Evolutionary conservation across 2,888 invertebrate species (phyloP).

Genomic region (Cristatella mucedo): DNA sequence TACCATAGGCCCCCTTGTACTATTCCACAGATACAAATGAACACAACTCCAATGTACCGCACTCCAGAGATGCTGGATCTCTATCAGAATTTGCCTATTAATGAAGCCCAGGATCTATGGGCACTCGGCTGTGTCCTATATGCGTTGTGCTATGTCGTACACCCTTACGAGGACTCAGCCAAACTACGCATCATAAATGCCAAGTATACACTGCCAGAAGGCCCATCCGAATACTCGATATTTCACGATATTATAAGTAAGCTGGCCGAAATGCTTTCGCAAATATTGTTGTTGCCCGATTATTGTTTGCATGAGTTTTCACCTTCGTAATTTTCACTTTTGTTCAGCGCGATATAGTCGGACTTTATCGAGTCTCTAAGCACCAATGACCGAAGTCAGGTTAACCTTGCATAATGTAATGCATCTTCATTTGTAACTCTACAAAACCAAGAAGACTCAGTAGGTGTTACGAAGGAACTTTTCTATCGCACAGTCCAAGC

Average conservation of each 20-base stretch:
- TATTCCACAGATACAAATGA: conserved; percentile 40
- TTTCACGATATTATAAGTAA: conserved; percentile 77
- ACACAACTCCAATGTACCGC: conserved; percentile 63
- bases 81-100: conserved; percentile 85
- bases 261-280: conserved; percentile 14
- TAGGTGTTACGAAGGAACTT: no score
- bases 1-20: conserved; percentile 1
- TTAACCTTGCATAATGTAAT: no score
- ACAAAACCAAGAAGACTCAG: no score
- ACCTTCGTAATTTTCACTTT: no score
- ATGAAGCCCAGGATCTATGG: conserved; percentile 82
- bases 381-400: no score
- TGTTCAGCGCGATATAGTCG: no score
- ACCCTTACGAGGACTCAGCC: conserved; percentile 86
- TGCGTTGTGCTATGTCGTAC: conserved; percentile 73
- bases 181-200: conserved; percentile 91
- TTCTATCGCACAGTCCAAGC: no score
- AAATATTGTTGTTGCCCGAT: no score
- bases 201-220: conserved; percentile 68
- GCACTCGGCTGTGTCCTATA: conserved; percentile 89
- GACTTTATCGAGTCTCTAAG: no score
- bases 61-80: conserved; percentile 96
- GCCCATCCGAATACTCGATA: conserved; percentile 54
- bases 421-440: no score
- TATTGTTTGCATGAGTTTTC: no score